These are phyloP conservation scores for Tupaia chinensis DNA, from an alignment of 2,113 vertebrate genomes.

Conservation along the genomic window DNA sequence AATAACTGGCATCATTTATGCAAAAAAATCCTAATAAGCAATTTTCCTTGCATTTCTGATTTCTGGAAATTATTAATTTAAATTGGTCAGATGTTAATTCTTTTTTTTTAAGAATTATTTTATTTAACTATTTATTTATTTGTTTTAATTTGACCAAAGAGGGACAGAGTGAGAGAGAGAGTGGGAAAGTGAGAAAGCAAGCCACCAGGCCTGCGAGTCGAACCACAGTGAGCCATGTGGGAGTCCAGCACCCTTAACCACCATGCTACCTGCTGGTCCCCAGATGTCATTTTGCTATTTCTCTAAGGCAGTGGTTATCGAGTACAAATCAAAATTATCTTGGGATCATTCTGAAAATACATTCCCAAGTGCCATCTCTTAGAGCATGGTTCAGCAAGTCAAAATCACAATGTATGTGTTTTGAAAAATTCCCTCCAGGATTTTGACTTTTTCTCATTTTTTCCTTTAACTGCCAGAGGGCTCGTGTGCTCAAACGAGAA, in stretches of 20 bases:
- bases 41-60: slow-evolving; percentile 43
- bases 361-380: slow-evolving; percentile 2
- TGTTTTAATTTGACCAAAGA: no score
- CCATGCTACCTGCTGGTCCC: no score
- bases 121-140: no score
- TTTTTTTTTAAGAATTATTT: no score
- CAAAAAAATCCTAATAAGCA: slow-evolving; percentile 53
- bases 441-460: no score
- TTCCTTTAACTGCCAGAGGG: no score
- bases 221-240: no score
- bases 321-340: background rate
- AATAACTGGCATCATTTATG: background rate
- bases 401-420: background rate
- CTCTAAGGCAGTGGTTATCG: background rate
- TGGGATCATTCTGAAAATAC: background rate
- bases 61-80: slow-evolving; percentile 56
- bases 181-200: no score
- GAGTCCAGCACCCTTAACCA: no score
- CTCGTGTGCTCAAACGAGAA: no score
- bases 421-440: background rate
- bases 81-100: background rate
- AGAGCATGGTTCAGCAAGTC: background rate
- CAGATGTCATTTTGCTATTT: background rate
- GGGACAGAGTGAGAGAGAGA: no score
- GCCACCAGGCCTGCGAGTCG: no score